phyloP scores from a whole-genome alignment of 2,888 invertebrate genomes.

The Fabriciana adippe region DNA sequence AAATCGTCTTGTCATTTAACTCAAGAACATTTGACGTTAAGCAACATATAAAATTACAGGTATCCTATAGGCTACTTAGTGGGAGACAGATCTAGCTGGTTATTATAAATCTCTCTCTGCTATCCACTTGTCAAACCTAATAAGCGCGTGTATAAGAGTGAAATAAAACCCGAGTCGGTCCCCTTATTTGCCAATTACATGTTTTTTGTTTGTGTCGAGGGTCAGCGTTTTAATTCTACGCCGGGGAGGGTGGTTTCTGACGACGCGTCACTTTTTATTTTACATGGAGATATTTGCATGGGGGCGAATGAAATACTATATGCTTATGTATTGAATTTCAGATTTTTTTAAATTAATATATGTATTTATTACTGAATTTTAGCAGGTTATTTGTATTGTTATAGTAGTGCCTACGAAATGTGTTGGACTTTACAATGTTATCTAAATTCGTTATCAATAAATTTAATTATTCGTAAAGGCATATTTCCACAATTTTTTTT shows the following conservation, averaged over 20 bases:
- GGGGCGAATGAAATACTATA: slow-evolving; percentile 15
- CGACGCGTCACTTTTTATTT: slow-evolving; percentile 38
- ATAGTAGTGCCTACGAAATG: no score
- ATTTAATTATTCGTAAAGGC: no score
- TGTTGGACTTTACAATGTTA: no score
- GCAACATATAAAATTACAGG: neutral
- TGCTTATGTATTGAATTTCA: slow-evolving; percentile 1
- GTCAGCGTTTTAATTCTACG: slow-evolving; percentile 48
- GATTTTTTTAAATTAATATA: neutral
- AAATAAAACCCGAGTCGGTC: slow-evolving; percentile 49
- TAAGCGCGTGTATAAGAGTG: slow-evolving; percentile 39
- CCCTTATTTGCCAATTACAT: slow-evolving; percentile 68
- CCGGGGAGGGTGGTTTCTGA: slow-evolving; percentile 39
- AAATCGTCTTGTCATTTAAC: no score
- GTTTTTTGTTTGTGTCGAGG: slow-evolving; percentile 54
- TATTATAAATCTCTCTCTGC: slow-evolving; percentile 26
- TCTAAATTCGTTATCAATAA: no score
- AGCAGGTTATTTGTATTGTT: no score
- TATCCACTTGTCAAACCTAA: slow-evolving; percentile 42
- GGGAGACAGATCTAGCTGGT: neutral
- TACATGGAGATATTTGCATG: slow-evolving; percentile 24
- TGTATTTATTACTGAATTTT: neutral
- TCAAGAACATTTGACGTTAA: no score
- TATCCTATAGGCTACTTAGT: neutral
- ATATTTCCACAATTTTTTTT: no score